Evolutionary conservation across 2,888 invertebrate genomes (phyloP).

Genomic region (Dusona sp.): DNA sequence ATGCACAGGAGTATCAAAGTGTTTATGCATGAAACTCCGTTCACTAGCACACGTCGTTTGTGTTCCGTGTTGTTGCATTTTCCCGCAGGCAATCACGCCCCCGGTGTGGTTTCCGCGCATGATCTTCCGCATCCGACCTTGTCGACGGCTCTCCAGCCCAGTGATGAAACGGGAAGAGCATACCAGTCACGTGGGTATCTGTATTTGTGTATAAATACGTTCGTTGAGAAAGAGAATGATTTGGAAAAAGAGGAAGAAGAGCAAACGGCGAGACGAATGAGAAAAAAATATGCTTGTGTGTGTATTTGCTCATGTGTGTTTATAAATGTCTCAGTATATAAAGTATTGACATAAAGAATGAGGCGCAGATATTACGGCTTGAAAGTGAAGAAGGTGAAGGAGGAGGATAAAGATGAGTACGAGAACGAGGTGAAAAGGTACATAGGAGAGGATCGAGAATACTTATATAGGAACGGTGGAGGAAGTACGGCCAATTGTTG

Average conservation of each 20-base stretch:
- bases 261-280: neutral
- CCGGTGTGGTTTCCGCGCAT: constrained; percentile 78
- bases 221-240: neutral
- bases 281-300: neutral
- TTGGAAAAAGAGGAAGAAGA: neutral
- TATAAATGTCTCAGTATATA: constrained; percentile 5
- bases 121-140: constrained; percentile 76
- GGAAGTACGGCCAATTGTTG: constrained; percentile 70
- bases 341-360: constrained; percentile 33
- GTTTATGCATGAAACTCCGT: constrained; percentile 18
- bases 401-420: constrained; percentile 85
- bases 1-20: constrained; percentile 22
- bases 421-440: constrained; percentile 84
- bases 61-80: constrained; percentile 79
- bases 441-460: constrained; percentile 80
- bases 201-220: constrained; percentile 7
- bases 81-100: constrained; percentile 80
- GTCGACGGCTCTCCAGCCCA: constrained; percentile 66
- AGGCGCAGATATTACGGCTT: constrained; percentile 74
- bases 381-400: constrained; percentile 86
- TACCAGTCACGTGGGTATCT: neutral
- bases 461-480: constrained; percentile 32
- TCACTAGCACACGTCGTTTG: constrained; percentile 70
- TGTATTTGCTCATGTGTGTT: neutral
- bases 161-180: constrained; percentile 54